Evolutionary conservation across 2,888 invertebrate species (phyloP).

Genomic region (Pterobdella sp.): DNA sequence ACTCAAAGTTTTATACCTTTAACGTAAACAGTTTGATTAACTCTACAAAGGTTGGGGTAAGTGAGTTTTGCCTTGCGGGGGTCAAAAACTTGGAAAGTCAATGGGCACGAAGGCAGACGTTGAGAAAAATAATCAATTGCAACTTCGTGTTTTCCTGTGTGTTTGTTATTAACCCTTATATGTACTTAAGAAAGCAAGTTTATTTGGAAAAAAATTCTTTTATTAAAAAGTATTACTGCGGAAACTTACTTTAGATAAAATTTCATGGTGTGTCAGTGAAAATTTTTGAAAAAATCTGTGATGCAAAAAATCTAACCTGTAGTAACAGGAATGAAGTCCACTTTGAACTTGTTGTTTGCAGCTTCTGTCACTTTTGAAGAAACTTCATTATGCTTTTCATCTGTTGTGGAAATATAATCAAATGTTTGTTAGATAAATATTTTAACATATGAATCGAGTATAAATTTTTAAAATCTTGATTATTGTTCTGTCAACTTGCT

Average conservation of each 20-base stretch:
- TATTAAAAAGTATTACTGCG: too few species aligned
- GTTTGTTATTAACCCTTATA: too few species aligned
- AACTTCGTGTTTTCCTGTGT: slow-evolving; percentile 21
- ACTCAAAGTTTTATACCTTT: too few species aligned
- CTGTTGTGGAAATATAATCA: slow-evolving; percentile 19
- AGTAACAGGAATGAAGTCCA: slow-evolving; percentile 24
- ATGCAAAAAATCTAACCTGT: slow-evolving; percentile 9
- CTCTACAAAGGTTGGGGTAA: slow-evolving; percentile 15
- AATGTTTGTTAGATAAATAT: slow-evolving; percentile 7
- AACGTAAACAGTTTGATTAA: slow-evolving; percentile 13
- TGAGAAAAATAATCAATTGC: slow-evolving; percentile 25
- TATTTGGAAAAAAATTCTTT: too few species aligned
- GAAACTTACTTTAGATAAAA: too few species aligned
- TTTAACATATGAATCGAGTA: background rate
- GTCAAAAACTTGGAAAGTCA: slow-evolving; percentile 26
- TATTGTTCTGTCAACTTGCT: background rate
- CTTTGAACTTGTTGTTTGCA: slow-evolving; percentile 24
- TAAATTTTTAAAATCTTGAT: background rate
- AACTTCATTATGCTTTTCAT: slow-evolving; percentile 20
- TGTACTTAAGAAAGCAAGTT: too few species aligned
- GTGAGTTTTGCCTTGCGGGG: slow-evolving; percentile 20
- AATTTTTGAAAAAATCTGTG: background rate
- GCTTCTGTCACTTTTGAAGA: slow-evolving; percentile 17
- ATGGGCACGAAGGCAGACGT: slow-evolving; percentile 20
- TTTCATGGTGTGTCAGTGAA: too few species aligned